Evolutionary conservation across 2,797 vertebrate genomes (phyloP).

Genomic region (Sorex maritimensis): DNA sequence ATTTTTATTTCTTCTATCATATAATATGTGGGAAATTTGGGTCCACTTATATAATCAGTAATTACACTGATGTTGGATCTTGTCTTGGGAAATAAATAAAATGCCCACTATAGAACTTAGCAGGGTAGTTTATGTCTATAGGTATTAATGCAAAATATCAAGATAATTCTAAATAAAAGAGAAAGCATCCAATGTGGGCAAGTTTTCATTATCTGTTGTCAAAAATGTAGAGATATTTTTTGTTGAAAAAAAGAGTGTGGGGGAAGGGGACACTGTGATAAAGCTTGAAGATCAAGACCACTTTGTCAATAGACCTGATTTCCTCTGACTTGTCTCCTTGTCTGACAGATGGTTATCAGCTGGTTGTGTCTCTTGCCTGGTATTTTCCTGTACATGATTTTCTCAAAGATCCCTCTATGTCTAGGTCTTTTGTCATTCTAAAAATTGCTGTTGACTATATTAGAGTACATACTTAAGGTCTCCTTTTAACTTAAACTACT

Average conservation of each 20-base stretch:
- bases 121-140: neutral
- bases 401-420: neutral
- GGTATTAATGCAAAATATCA: neutral
- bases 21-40: neutral
- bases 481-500: neutral
- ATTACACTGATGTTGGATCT: neutral
- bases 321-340: neutral
- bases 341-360: neutral
- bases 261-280: neutral
- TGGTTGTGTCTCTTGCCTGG: neutral
- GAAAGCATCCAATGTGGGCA: no score
- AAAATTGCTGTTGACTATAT: neutral
- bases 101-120: neutral
- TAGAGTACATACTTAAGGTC: neutral
- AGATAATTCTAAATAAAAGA: neutral
- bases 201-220: no score
- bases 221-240: constrained; percentile 9
- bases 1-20: neutral
- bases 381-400: neutral
- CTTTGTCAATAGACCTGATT: neutral
- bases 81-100: neutral
- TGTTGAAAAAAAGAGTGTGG: neutral
- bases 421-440: neutral
- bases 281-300: neutral
- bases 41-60: neutral